These are phyloP conservation scores for Paramormyrops hopkinsi DNA, from an alignment of 2,797 vertebrate species.

Conservation along the genomic window DNA sequence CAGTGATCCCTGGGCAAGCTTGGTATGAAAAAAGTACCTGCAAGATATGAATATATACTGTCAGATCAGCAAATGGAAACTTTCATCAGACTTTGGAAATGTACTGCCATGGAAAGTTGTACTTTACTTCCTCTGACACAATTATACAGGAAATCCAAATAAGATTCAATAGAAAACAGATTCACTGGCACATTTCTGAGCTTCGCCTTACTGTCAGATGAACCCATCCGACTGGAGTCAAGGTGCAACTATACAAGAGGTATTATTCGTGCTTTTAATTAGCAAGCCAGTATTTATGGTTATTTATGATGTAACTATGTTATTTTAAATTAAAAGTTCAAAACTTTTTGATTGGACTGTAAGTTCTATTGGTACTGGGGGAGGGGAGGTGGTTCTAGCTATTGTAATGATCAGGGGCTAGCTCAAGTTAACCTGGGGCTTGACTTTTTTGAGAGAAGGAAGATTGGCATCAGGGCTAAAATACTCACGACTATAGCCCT, in stretches of 20 bases:
- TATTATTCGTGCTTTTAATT: background rate
- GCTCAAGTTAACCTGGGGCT: background rate
- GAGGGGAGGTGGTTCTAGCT: no score
- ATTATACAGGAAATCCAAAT: conserved; percentile 2
- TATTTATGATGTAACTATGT: background rate
- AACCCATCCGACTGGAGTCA: background rate
- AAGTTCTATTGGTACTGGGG: background rate
- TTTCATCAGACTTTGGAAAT: background rate
- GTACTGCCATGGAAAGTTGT: background rate
- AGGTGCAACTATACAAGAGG: background rate
- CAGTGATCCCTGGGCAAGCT: background rate
- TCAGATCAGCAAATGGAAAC: background rate
- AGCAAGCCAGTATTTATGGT: background rate
- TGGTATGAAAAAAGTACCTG: background rate
- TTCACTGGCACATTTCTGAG: conserved; percentile 3
- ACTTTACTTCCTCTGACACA: background rate
- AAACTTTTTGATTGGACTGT: background rate
- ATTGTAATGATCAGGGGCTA: background rate
- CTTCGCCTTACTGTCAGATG: background rate
- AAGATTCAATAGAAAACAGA: conserved; percentile 6
- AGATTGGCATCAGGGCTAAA: background rate
- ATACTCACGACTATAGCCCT: background rate
- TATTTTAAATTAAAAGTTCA: background rate
- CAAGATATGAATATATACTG: background rate
- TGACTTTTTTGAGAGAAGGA: background rate